Evolutionary conservation across 2,797 vertebrate genomes (phyloP), one percentile per base, ranked within the genome.

Genomic region (Pristis pectinata): DNA sequence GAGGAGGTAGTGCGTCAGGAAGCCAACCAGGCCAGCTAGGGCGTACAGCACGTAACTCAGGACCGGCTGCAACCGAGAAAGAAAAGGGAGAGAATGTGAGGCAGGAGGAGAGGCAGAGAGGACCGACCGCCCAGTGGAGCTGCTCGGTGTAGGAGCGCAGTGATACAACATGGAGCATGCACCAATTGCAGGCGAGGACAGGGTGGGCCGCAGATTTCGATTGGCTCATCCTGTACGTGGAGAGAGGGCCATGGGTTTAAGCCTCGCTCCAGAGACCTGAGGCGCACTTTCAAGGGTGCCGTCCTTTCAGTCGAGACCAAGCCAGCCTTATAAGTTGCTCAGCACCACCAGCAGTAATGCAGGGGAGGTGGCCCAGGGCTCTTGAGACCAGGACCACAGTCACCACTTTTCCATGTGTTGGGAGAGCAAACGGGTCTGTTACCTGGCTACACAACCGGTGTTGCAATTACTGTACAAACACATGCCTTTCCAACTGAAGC

Each of bases 1-100:
- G 96, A 99, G 96, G 94, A 99, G 97, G 97, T 99, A 99, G 95
- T 99, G 98, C 0, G 98, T 98, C 95, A 98, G 97, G 95, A 98
- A 98, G 95, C 98, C 98, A 8, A 98, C 96, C 19, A 98, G 97
- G 37, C 98, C 98, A 0, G 98, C 98, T 96, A 99, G 96, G 37
- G 98, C 97, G 30, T 98, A 98, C 94, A 99, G 95, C 95, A 99
- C 98, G 0, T 98, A 97, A 76, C 98, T 98, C 79, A 99, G 97
- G 91, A 98, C 98, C 27, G 98, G 98, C 98, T 99, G 96, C 77
- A 91, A 95, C 94, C 91, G n/a, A 67, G n/a, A 6, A 15, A 5
- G 59, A 59, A 11, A 59, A 5, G 30, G 37, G 95, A 70, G 9
- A 77, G 22, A 49, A 15, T 41, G 24, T 56, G 49, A 56, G 49